Evolutionary conservation across 1,140 invertebrate genomes (phyloP).

Genomic region (Halictus rubicundus): DNA sequence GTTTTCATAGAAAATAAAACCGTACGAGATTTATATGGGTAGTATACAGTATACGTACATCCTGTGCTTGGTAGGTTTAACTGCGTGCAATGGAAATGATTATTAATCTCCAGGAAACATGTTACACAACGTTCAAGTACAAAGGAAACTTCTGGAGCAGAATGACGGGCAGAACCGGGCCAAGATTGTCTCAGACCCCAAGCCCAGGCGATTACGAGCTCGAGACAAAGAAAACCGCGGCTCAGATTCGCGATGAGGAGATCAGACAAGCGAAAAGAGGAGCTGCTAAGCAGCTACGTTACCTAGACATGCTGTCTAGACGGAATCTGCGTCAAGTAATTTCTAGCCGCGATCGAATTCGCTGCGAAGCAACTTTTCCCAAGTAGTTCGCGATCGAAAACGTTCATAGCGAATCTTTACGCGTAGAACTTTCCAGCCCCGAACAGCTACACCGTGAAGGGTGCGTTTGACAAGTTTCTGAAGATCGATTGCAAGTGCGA

Average conservation of each 20-base stretch:
- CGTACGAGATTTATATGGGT: too few relatives aligned
- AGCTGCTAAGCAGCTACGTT: conserved; percentile 48
- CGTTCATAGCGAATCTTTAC: not conserved
- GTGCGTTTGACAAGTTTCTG: conserved; percentile 42
- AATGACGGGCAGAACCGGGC: conserved; percentile 60
- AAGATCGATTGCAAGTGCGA: conserved; percentile 46
- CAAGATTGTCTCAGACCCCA: conserved; percentile 30
- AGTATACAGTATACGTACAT: too few relatives aligned
- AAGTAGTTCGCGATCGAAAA: not conserved
- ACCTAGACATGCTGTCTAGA: conserved; percentile 47
- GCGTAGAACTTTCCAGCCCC: conserved; percentile 59
- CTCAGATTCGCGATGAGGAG: conserved; percentile 46
- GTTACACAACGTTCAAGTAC: conserved; percentile 53
- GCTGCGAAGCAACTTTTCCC: not conserved
- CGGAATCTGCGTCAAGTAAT: conserved; percentile 59
- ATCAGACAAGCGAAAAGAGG: conserved; percentile 56
- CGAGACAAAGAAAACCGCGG: conserved; percentile 39
- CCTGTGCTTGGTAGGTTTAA: too few relatives aligned
- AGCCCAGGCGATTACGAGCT: conserved; percentile 58
- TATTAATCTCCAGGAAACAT: conserved; percentile 45
- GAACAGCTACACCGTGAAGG: conserved; percentile 52
- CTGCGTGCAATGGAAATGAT: too few relatives aligned
- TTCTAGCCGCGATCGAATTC: not conserved
- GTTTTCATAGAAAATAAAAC: too few relatives aligned
- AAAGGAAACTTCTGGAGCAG: conserved; percentile 68